These are phyloP conservation scores for Turnix velox DNA, from an alignment of 2,113 vertebrate species.

Conservation along the genomic window DNA sequence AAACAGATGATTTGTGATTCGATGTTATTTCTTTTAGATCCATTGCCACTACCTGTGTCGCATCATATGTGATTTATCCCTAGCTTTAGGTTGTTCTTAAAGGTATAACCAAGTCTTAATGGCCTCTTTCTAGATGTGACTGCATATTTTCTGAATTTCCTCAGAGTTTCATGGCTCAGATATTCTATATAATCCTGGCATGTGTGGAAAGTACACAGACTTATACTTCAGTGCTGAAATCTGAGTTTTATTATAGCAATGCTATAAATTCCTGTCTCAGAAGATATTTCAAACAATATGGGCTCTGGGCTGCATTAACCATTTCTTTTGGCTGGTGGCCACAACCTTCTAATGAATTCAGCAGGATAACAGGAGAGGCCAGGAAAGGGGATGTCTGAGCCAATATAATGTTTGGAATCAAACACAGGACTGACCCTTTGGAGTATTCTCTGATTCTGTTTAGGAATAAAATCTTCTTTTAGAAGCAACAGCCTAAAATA, in stretches of 20 bases:
- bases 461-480: not conserved
- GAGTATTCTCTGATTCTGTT: not conserved
- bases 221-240: not conserved
- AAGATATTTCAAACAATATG: slow-evolving; percentile 23
- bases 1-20: not conserved
- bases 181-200: not conserved
- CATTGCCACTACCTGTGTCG: not conserved
- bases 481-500: not conserved
- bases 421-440: not conserved
- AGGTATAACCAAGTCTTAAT: not conserved
- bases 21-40: not conserved
- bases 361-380: not conserved
- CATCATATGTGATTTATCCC: not conserved
- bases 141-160: not conserved
- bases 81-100: not conserved
- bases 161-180: not conserved
- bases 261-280: slow-evolving; percentile 23
- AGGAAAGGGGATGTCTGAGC: not conserved
- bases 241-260: slow-evolving; percentile 18
- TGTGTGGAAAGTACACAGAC: not conserved
- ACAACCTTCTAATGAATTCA: slow-evolving; percentile 1
- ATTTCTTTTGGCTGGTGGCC: slow-evolving; percentile 17
- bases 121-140: not conserved
- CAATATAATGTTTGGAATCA: not conserved
- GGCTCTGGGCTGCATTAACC: slow-evolving; percentile 10